A percentile compares a stretch with the other conserved stretches of the same genome.
Conservation (phyloP, 2,797 vertebrate genomes). For the Epinephelus awoara region DNA sequence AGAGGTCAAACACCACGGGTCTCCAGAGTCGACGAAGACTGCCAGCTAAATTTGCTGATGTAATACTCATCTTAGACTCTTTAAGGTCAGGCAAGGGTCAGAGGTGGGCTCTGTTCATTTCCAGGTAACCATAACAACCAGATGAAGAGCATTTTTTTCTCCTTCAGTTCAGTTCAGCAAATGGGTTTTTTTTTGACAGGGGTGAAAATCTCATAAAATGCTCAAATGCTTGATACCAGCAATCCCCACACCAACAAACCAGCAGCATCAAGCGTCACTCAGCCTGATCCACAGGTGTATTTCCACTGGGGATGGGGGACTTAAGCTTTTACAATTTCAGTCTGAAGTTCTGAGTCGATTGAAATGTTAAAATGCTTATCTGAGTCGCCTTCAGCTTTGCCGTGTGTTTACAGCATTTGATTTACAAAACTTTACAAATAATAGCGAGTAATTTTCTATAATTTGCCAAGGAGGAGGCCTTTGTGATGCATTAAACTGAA, state of each 20-base stretch:
- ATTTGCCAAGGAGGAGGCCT: too few species aligned
- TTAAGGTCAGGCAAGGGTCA: constrained; percentile 16
- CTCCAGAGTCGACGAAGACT: not conserved
- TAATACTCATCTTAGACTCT: not conserved
- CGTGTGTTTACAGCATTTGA: too few species aligned
- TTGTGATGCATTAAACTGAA: too few species aligned
- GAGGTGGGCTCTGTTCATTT: constrained; percentile 17
- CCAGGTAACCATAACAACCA: constrained; percentile 39
- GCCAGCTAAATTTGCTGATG: constrained; percentile 4
- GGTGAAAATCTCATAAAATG: not conserved
- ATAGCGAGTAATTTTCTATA: too few species aligned
- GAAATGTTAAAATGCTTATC: too few species aligned
- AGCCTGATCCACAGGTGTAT: too few species aligned
- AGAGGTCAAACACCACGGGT: constrained; percentile 12
- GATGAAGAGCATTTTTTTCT: not conserved
- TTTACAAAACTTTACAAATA: too few species aligned
- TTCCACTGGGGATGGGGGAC: too few species aligned
- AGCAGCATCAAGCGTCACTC: not conserved
- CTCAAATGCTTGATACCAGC: not conserved
- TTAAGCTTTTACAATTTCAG: too few species aligned
- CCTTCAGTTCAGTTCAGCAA: not conserved
- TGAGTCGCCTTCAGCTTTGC: too few species aligned
- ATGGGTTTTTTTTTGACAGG: not conserved
- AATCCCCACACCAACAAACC: not conserved
- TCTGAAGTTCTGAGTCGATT: too few species aligned